Evolutionary conservation across 2,113 vertebrate species (phyloP).

Genomic region (Edolisoma coerulescens): DNA sequence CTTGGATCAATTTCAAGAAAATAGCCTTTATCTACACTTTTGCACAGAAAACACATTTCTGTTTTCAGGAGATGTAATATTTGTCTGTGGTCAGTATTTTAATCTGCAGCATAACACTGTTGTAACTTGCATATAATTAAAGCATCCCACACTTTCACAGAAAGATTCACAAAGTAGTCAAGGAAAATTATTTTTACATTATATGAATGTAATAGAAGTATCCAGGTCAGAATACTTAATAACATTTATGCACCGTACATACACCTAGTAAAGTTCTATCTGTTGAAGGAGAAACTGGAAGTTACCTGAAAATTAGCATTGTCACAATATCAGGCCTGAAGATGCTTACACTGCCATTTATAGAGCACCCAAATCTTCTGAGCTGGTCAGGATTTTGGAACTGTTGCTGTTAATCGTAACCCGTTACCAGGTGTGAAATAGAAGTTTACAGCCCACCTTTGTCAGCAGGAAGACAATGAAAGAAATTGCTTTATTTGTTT

Average conservation of each 20-base stretch:
- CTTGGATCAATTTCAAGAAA: conserved; percentile 64
- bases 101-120: neutral
- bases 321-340: neutral
- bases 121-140: neutral
- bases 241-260: neutral
- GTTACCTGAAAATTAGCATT: neutral
- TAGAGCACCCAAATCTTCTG: neutral
- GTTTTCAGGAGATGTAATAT: conserved; percentile 35
- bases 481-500: neutral
- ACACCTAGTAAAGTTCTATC: neutral
- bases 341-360: neutral
- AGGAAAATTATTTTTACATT: neutral
- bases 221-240: neutral
- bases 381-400: neutral
- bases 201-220: neutral
- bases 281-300: neutral
- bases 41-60: conserved; percentile 58
- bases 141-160: neutral
- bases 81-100: neutral
- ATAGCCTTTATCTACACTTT: conserved; percentile 66
- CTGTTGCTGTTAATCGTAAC: neutral
- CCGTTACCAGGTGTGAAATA: neutral
- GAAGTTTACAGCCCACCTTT: neutral
- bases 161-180: neutral
- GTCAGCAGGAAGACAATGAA: neutral